Base-by-base conservation (phyloP, 2,113 vertebrate species). In the Tympanuchus pallidicinctus region DNA sequence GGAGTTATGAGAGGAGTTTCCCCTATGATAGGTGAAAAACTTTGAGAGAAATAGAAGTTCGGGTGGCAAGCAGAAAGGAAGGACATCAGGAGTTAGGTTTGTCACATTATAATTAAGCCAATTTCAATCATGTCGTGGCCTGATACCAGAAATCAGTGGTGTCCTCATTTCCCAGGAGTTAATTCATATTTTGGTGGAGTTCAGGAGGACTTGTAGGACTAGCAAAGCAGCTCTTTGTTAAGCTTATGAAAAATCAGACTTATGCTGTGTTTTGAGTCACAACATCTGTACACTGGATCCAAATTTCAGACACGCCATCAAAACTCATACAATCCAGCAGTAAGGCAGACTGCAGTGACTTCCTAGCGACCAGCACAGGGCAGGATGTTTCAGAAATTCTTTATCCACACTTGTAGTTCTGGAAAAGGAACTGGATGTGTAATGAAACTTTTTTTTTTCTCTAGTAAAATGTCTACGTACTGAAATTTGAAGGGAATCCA, bases 141-240 rank as follows among this genome's bases (percentile, higher is more conserved):
- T 78, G 84, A 64, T 82, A 82, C 71, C 87, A 72, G 74, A 91
- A 93, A 69, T 40, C 16, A 52, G 73, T 52, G 7, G 18, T 56
- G 30, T 13, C 79, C 78, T 57, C 11, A 24, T 70, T 79, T 95
- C 61, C 66, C 45, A 72, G 40, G 76, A 81, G 18, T 81, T 84
- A 81, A 90, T 92, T 95, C 48, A 13, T 89, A 40, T 90, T 91
- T 93, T 92, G 80, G 40, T 90, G 82, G 86, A 91, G 82, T 66
- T 93, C 52, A 69, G 32, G 61, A 92, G 27, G 80, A 95, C 94
- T 88, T 71, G 73, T 12, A 86, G 70, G 94, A 86, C 86, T 36
- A 92, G 85, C 82, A 90, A 95, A 90, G 74, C 89, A 94, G 59
- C 91, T 91, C 52, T 60, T 64, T 34, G 6, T 66, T 85, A 90